Base-by-base conservation (phyloP, 2,888 invertebrate genomes). In the Drosophila austrosaltans region DNA sequence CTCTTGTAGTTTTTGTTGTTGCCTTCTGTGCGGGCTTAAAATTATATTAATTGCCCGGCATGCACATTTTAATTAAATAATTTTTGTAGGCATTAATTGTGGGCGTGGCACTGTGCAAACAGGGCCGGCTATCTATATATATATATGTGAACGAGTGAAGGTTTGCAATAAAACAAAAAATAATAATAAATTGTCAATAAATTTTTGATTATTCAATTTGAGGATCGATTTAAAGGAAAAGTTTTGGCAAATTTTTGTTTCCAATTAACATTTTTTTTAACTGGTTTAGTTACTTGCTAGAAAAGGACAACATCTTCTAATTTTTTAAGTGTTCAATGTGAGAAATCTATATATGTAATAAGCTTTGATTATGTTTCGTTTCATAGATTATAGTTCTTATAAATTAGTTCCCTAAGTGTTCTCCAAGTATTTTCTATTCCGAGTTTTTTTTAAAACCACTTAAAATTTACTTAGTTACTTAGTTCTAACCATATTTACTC, bases 21-120 rank as follows among this genome's bases (percentile, higher is more conserved):
- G 78, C 69, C 75, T 66, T 36, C 57, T 57, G 39, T 57, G 32
- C 22, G 22, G 12, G 22, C 30, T 64, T 66, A 66, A 78, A 76
- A 78, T 79, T 81, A 81, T 81, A 81, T 79, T 76, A 81, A 81
- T 81, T 79, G 76, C 70, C 76, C 78, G 66, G 62, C 79, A 69
- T 79, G 81, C 79, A 81, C 73, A 67, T 84, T 85, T 82, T 83
- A 85, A 83, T 87, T 85, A 78, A 87, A 83, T 87, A 85, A 87
- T 83, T 48, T 48, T 48, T 83, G 81, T 85, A 63, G 80, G 72
- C 88, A 78, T 61, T 16, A 59, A 42, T 22, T 30, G 59, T 42
- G 28, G 59, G 59, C 57, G 48, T 48, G 48, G 48, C 48, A 12
- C 48, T 48, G 25, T 22, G 22, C 10, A n/a, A 48, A 48, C 40